Base-by-base conservation (phyloP, 2,888 invertebrate species). In the Lacanobia wlatinum region DNA sequence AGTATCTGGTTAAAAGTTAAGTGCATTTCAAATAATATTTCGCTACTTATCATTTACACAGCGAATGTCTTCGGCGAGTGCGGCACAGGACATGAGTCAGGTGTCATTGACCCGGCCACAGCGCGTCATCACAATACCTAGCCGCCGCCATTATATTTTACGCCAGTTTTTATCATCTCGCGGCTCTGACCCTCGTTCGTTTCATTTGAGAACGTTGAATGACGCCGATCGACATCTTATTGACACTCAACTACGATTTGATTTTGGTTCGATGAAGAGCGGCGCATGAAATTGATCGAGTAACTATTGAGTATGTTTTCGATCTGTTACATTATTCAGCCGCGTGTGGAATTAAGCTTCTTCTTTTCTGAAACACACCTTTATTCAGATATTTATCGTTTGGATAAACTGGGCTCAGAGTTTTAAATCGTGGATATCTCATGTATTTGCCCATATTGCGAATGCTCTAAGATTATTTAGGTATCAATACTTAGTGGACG, bases 51-150 rank as follows among this genome's bases (percentile, higher is more conserved):
- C 87, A 88, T 87, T 87, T 87, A 85, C 87, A 86, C 87, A 86
- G 88, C 87, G 86, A 89, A 87, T 88, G 91, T 90, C 89, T 93
- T 92, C 90, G 90, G 91, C 86, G 87, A 81, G 86, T 84, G 84
- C 76, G 70, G 85, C 87, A 85, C 91, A 90, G 91, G 90, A 89
- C 91, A 91, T 95, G 95, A 95, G 92, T 95, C 95, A 95, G 94
- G 92, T 92, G 95, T 95, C 95, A 88, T 94, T 94, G 83, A 94
- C 94, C 95, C 92, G 83, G 72, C 72, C 78, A 73, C 84, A 74
- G 58, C 81, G 89, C 91, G 92, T 92, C 95, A 92, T 91, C 92
- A 91, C 92, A 92, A 92, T 91, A 91, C 92, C 92, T 91, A 92
- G 90, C 82, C 73, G 77, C 84, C 82, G 91, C 90, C 91, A 92